Percentiles rank a stretch among this genome's conserved stretches.
Conservation (phyloP, 2,113 vertebrate species). For the Poecilia latipinna region DNA sequence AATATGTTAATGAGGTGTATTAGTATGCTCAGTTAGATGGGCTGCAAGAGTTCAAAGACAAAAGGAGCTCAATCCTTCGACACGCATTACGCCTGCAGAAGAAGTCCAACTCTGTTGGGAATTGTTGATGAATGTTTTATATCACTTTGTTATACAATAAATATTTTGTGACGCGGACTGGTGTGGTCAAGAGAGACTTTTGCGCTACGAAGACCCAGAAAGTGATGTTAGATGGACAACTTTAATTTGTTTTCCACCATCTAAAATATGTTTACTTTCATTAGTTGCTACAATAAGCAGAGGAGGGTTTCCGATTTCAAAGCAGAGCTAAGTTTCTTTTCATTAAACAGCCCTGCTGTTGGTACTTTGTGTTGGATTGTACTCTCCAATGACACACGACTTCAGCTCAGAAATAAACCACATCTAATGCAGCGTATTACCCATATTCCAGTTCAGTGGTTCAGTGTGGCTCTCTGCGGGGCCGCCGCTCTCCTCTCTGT, state of each 20-base stretch:
- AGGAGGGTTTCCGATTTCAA: background rate
- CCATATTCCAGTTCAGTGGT: slow-evolving; percentile 37
- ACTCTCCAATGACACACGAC: slow-evolving; percentile 4
- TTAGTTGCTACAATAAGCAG: background rate
- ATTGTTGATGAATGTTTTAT: slow-evolving; percentile 70
- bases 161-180: slow-evolving; percentile 34
- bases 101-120: slow-evolving; percentile 41
- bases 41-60: slow-evolving; percentile 67
- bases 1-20: slow-evolving; percentile 63
- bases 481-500: background rate
- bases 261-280: background rate
- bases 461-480: slow-evolving; percentile 17
- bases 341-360: background rate
- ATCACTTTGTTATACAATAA: slow-evolving; percentile 54
- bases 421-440: slow-evolving; percentile 31
- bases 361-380: background rate
- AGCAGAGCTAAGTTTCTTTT: background rate
- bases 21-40: slow-evolving; percentile 60
- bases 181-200: slow-evolving; percentile 21
- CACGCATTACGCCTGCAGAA: slow-evolving; percentile 43
- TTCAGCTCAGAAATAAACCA: slow-evolving; percentile 26
- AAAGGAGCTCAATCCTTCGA: slow-evolving; percentile 63
- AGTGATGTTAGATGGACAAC: background rate
- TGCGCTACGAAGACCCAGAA: background rate
- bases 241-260: slow-evolving; percentile 1